Evolutionary conservation across 1,140 invertebrate genomes (phyloP).

Genomic region (Chrysopa pallens): DNA sequence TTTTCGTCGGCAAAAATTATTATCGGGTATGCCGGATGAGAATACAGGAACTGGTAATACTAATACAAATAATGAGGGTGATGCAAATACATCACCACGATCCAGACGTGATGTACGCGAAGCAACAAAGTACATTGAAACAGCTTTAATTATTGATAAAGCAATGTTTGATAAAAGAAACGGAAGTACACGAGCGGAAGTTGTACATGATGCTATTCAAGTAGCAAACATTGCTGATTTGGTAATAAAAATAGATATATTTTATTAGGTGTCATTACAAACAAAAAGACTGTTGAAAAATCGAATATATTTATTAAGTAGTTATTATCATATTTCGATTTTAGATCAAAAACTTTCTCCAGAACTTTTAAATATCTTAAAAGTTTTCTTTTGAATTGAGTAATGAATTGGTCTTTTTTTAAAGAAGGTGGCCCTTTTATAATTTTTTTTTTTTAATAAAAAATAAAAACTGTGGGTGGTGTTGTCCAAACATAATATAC

Average conservation of each 20-base stretch:
- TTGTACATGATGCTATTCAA: conserved; percentile 87
- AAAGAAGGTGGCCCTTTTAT: too few relatives aligned
- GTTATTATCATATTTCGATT: too few relatives aligned
- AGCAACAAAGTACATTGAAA: conserved; percentile 82
- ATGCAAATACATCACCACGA: conserved; percentile 5
- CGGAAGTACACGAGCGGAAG: conserved; percentile 71
- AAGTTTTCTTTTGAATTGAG: too few relatives aligned
- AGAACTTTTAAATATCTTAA: too few relatives aligned
- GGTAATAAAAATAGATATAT: conserved; percentile 36
- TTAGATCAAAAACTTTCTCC: too few relatives aligned
- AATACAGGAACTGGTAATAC: conserved; percentile 21
- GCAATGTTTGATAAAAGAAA: conserved; percentile 88
- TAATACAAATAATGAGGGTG: conserved; percentile 16
- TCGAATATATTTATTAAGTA: too few relatives aligned
- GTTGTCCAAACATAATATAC: too few relatives aligned
- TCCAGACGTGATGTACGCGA: conserved; percentile 61
- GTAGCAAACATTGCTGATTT: conserved; percentile 92
- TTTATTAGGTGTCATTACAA: not conserved
- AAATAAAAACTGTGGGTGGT: too few relatives aligned
- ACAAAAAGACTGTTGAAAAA: too few relatives aligned
- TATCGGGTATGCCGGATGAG: conserved; percentile 27
- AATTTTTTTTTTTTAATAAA: too few relatives aligned
- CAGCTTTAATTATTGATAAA: conserved; percentile 80
- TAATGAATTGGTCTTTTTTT: too few relatives aligned
- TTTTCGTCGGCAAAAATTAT: conserved; percentile 30